Conservation (phyloP, 2,888 invertebrate species). For the Aporophyla nigra region DNA sequence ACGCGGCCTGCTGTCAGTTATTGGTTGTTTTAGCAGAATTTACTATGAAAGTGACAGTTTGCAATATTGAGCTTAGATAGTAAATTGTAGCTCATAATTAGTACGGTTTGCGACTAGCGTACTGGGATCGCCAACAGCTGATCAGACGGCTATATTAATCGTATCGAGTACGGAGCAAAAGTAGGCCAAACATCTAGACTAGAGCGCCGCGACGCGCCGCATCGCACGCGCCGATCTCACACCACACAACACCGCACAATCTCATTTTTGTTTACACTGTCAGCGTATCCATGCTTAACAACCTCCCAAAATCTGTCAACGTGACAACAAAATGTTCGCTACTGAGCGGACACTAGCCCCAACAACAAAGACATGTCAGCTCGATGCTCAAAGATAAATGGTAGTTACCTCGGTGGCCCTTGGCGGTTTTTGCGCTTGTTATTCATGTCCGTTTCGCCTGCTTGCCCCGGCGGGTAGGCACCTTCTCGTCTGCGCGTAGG, state of each 20-base stretch:
- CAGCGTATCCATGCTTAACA: slow-evolving; percentile 76
- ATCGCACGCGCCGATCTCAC: slow-evolving; percentile 79
- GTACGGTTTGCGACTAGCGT: slow-evolving; percentile 75
- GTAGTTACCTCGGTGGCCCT: slow-evolving; percentile 93
- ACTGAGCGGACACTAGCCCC: slow-evolving; percentile 76
- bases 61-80: slow-evolving; percentile 55
- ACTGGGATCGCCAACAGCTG: slow-evolving; percentile 87
- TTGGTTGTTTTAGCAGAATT: slow-evolving; percentile 49
- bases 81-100: slow-evolving; percentile 70
- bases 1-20: slow-evolving; percentile 35
- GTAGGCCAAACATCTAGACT: slow-evolving; percentile 89
- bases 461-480: slow-evolving; percentile 94
- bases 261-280: slow-evolving; percentile 86
- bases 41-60: slow-evolving; percentile 65
- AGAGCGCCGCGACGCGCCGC: slow-evolving; percentile 78
- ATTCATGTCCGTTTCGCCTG: slow-evolving; percentile 93
- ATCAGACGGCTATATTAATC: slow-evolving; percentile 89
- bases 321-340: slow-evolving; percentile 83
- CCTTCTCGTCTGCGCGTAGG: slow-evolving; percentile 95
- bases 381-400: slow-evolving; percentile 78
- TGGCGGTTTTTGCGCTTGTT: slow-evolving; percentile 96
- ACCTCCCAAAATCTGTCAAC: slow-evolving; percentile 79
- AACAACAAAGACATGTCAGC: slow-evolving; percentile 89
- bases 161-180: slow-evolving; percentile 85
- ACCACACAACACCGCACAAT: slow-evolving; percentile 76